Evolutionary conservation across 2,113 vertebrate genomes (phyloP), one percentile per base, ranked within the genome.

Genomic region (Crypturellus undulatus): DNA sequence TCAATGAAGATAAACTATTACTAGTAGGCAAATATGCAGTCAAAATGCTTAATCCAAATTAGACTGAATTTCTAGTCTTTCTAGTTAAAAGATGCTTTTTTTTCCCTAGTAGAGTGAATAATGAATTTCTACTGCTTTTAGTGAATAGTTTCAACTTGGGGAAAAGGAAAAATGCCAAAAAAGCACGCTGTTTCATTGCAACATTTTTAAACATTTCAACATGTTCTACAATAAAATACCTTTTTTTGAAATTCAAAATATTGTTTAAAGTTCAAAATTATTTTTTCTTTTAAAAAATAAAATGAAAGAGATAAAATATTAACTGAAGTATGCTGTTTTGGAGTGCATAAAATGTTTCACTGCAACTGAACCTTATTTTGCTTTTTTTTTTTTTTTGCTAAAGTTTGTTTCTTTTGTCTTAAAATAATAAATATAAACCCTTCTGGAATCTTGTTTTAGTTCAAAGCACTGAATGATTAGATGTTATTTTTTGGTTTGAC

Each of bases 61-160:
- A 80, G 90, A 69, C 36, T n/a, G 19, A 90, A 24, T 65, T 82
- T 20, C 79, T 76, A 25, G 67, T 92, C 91, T 65, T 82, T 20
- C 79, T 76, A 25, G 67, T 92, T 92, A 84, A 90, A 95, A 36
- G 8, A n/a, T 47, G n/a, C 60, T 40, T 54, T 72, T 92, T 91
- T 52, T 72, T 93, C 89, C 87, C 38, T 16, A 80, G 64, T 20
- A 70, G 84, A 79, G 30, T 40, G 20, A 36, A 16, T 60, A 5
- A 79, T 25, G 28, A 76, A 69, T 83, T 93, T 80, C 51, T 94
- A 16, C 42, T 70, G 45, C 64, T 93, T 89, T 58, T 63, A 49
- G 34, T 56, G n/a, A 86, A 76, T 65, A 81, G 38, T 89, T 93
- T 91, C 28, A 72, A 22, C 79, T 72, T 73, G 8, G 12, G 12